A percentile compares a stretch with the other conserved stretches of the same genome.
Conservation (phyloP, 2,888 invertebrate species). For the Mechanitis messenoides region DNA sequence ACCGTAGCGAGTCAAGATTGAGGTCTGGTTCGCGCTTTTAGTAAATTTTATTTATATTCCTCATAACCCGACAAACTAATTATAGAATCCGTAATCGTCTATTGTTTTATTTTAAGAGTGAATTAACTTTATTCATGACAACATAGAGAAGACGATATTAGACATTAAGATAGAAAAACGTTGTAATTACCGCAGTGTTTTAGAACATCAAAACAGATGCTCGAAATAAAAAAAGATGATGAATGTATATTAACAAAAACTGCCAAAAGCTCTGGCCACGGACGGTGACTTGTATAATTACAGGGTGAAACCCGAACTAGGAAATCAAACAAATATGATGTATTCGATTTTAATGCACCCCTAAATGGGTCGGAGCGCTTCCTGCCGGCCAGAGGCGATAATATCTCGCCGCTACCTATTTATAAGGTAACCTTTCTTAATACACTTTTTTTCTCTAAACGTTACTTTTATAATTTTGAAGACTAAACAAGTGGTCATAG, state of each 20-base stretch:
- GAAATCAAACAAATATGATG: conserved; percentile 79
- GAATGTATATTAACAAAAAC: conserved; percentile 72
- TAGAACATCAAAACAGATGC: conserved; percentile 71
- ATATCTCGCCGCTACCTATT: conserved; percentile 68
- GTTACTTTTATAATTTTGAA: conserved; percentile 60
- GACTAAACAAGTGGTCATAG: conserved; percentile 62
- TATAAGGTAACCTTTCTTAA: conserved; percentile 59
- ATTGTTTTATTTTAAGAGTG: not conserved
- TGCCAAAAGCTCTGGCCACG: conserved; percentile 62
- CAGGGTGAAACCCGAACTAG: conserved; percentile 74
- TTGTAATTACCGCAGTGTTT: conserved; percentile 66
- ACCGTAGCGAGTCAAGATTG: too few relatives aligned
- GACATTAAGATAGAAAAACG: conserved; percentile 64
- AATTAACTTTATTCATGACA: conserved; percentile 58
- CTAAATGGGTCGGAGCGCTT: conserved; percentile 75
- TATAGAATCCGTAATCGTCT: not conserved
- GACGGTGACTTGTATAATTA: conserved; percentile 75
- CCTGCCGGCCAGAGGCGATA: conserved; percentile 66
- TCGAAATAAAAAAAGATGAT: conserved; percentile 72
- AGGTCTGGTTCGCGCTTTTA: too few relatives aligned
- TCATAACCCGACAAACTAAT: not conserved
- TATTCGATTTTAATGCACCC: conserved; percentile 78
- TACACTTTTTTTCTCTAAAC: conserved; percentile 54
- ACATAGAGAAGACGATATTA: conserved; percentile 63
- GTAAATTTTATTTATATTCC: too few relatives aligned